Evolutionary conservation across 2,888 invertebrate species (phyloP), one percentile per base, ranked within the genome.

Genomic region (Nebria salina): DNA sequence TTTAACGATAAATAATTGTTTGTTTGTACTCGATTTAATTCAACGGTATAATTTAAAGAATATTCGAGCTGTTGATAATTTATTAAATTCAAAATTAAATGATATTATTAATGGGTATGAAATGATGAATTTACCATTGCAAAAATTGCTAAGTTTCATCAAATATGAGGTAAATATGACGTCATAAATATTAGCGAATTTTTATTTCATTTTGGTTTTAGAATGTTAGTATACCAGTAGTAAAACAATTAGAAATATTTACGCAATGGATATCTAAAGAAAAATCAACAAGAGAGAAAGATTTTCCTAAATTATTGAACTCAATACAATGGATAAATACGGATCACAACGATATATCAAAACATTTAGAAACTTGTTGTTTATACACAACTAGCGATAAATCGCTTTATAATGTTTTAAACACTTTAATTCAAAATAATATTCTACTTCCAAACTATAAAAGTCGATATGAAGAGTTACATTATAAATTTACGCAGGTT

Each of bases 1-100:
- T 87, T 86, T 93, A 83, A 92, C 91, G 86, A 87, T 91, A 72
- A 90, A 91, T 78, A 93, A 93, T 88, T 93, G 93, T 87, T 88
- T 93, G 26, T 90, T 91, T 83, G 92, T 92, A 7, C 91, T 91
- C 86, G 91, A 91, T 84, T 87, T 93, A 84, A 92, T 92, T 1
- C 90, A 91, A 83, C 90, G 91, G 84, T 93, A 91, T 87, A 91
- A 90, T 84, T 87, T 93, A 83, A 90, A 91, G 70, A 89, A 89
- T 83, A 87, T 93, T 79, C 89, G 90, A 66, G 92, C 91, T 87
- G 90, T 91, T 83, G 90, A 91, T 72, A 88, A 89, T 82, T 92
- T 91, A 89, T 89, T 92, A 83, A 88, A 90, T 85, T 88, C 88
- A 85, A 89, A 91, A 86, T 86, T 91, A 81, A 89, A 89, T 82